Percentiles rank a stretch among this genome's conserved stretches.
Conservation (phyloP, 2,113 vertebrate species). For the Holacanthus passer region DNA sequence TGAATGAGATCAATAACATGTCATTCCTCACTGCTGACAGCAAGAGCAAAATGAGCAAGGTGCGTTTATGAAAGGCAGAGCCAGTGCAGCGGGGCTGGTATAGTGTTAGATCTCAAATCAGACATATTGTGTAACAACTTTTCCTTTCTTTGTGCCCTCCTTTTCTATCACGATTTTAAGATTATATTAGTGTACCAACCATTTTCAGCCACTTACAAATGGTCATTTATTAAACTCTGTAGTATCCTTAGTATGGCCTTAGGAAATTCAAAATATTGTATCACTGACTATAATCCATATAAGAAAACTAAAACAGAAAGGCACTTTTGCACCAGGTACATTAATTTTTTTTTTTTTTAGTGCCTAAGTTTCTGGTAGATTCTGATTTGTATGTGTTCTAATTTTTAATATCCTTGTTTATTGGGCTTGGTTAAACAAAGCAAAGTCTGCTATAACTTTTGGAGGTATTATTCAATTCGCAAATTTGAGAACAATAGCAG, state of each 20-base stretch:
- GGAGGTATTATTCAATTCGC: slow-evolving; percentile 39
- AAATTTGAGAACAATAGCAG: slow-evolving; percentile 48
- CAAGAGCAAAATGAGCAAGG: slow-evolving; percentile 99
- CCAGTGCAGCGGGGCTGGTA: neutral
- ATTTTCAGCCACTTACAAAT: slow-evolving; percentile 16
- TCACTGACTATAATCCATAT: slow-evolving; percentile 9
- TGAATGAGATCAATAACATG: slow-evolving; percentile 99
- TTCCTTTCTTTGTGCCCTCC: neutral
- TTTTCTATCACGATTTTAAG: neutral
- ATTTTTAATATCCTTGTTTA: slow-evolving; percentile 9
- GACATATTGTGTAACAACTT: neutral
- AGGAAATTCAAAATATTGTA: slow-evolving; percentile 8
- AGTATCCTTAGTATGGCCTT: neutral
- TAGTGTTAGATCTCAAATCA: slow-evolving; percentile 8
- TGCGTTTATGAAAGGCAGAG: slow-evolving; percentile 66
- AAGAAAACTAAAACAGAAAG: slow-evolving; percentile 27
- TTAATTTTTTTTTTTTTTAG: too few relatives aligned
- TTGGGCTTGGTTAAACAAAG: slow-evolving; percentile 16
- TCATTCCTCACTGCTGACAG: slow-evolving; percentile 96
- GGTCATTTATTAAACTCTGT: neutral
- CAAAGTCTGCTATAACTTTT: slow-evolving; percentile 24
- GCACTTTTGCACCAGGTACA: slow-evolving; percentile 33
- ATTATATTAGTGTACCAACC: neutral
- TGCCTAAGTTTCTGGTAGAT: neutral
- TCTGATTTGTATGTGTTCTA: neutral